Conservation (phyloP, 2,113 vertebrate species). For the Phrynocephalus versicolor region DNA sequence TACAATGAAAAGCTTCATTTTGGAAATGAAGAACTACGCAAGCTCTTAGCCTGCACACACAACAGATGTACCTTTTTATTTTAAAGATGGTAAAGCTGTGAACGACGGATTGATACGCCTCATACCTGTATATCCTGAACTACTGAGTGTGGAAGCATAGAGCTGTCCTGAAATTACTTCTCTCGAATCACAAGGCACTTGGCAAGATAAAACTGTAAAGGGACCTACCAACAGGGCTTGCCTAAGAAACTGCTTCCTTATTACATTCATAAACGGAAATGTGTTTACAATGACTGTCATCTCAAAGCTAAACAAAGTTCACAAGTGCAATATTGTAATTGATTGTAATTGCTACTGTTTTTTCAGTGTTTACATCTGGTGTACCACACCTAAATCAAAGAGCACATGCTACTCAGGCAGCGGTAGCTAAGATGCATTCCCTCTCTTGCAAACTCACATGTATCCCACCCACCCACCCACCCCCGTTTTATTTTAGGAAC, state of each 20-base stretch:
- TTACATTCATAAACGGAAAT: conserved; percentile 35
- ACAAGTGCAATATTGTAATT: conserved; percentile 1
- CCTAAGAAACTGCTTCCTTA: conserved; percentile 22
- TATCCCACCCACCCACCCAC: not conserved
- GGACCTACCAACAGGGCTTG: not conserved
- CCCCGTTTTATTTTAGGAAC: not conserved
- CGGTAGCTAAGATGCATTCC: not conserved
- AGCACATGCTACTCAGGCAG: not conserved
- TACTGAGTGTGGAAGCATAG: conserved; percentile 15
- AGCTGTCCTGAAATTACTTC: conserved; percentile 12
- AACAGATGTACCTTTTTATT: conserved; percentile 16
- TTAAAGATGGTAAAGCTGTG: conserved; percentile 19
- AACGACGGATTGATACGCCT: conserved; percentile 11
- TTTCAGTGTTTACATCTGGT: not conserved
- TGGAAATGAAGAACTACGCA: conserved; percentile 78
- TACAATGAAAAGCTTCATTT: conserved; percentile 69
- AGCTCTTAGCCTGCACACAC: conserved; percentile 69
- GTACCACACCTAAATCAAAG: conserved; percentile 3
- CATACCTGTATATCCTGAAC: not conserved
- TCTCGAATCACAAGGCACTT: not conserved
- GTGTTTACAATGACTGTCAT: conserved; percentile 36
- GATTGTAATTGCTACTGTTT: conserved; percentile 15
- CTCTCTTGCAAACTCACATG: not conserved
- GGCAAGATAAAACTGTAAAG: not conserved
- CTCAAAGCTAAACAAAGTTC: conserved; percentile 7